Evolutionary conservation across 2,113 vertebrate species (phyloP), one percentile per base, ranked within the genome.

Genomic region (Chaenogobius annularis): DNA sequence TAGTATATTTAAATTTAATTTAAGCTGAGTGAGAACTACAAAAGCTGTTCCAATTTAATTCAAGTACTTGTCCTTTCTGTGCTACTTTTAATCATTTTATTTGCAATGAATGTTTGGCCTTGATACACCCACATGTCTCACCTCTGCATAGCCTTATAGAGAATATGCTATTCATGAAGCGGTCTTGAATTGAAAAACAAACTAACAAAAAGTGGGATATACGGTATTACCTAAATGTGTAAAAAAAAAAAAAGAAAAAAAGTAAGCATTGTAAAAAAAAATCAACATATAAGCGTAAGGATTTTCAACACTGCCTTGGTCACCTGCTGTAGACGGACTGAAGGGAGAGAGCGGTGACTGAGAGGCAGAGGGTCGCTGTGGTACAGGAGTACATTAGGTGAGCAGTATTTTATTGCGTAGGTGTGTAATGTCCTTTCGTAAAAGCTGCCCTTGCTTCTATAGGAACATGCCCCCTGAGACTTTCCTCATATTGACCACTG

Each of bases 401-500:
- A 91, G 90, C 83, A 88, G 77, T 90, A 83, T 68, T 88, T 87
- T 84, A 81, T 72, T 85, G 80, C 89, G 90, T 91, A 86, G 89
- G 86, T 90, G 88, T 91, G 86, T 89, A 80, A 87, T 85, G 91
- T 92, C 84, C 83, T 86, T 90, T 89, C 85, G 73, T 89, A 87
- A 91, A 88, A 83, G 70, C 81, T 84, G 78, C 74, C 79, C 80
- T 81, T 71, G 85, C 88, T 90, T 92, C 85, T 89, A 87, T 87
- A 90, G 90, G 83, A 89, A 87, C 90, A 87, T 69, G 79, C 82
- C 78, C 86, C 19, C 87, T 83, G 78, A 62, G 3, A 73, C 74
- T 72, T 69, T 61, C 70, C 75, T 8, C 47, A 68, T 56, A 79
- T 71, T 73, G 70, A 75, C 63, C 83, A 50, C 78, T 78, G 37